Percentiles rank a stretch among this genome's conserved stretches.
These are phyloP conservation scores for Pycnonotus jocosus DNA, from an alignment of 2,113 vertebrate genomes.

Conservation along the genomic window DNA sequence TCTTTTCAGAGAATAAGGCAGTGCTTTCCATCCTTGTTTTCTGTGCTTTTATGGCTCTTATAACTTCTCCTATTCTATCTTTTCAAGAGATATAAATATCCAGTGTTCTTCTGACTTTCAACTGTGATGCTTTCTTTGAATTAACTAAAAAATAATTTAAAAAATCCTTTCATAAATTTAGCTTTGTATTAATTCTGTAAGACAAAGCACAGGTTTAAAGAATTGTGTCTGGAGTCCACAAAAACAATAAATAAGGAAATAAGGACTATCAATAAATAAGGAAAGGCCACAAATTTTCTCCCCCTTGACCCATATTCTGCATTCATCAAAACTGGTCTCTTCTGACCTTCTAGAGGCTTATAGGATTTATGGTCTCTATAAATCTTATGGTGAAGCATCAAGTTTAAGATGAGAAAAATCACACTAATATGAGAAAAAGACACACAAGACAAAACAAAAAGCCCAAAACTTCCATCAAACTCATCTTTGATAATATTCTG, in stretches of 20 bases:
- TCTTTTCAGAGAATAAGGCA: neutral
- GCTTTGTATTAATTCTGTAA: neutral
- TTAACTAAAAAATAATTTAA: neutral
- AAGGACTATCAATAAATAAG: neutral
- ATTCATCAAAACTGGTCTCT: neutral
- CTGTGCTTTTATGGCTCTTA: neutral
- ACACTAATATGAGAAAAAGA: neutral
- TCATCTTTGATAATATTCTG: neutral
- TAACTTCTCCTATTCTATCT: neutral
- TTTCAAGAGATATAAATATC: neutral
- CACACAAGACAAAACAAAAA: neutral
- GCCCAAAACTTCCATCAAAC: neutral
- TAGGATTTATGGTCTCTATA: neutral
- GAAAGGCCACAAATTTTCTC: neutral
- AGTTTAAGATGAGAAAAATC: neutral
- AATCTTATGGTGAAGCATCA: neutral
- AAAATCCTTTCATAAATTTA: neutral
- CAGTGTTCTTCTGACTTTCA: neutral
- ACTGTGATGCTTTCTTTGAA: neutral
- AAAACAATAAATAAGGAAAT: neutral
- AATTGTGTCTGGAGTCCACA: neutral
- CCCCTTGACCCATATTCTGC: neutral
- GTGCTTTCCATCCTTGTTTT: neutral
- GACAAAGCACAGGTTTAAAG: neutral
- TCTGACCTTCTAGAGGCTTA: neutral